Evolutionary conservation across 1,140 invertebrate genomes (phyloP).

Genomic region (Drosophila sp.): DNA sequence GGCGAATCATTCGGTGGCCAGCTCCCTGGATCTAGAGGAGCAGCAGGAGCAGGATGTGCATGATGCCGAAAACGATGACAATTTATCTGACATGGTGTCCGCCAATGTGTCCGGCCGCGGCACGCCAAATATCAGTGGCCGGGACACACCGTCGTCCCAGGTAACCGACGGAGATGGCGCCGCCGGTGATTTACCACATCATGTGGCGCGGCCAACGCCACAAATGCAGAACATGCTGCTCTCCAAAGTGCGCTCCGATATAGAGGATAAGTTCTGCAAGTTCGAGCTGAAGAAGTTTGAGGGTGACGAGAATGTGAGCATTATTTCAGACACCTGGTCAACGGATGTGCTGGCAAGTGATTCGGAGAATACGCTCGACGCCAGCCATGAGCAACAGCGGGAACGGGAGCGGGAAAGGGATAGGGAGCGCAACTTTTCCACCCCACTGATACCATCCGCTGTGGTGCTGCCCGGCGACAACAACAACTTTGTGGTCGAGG

Average conservation of each 20-base stretch:
- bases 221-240: slow-evolving; percentile 86
- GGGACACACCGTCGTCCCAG: slow-evolving; percentile 97
- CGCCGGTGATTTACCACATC: slow-evolving; percentile 65
- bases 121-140: slow-evolving; percentile 90
- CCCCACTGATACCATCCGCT: slow-evolving; percentile 79
- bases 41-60: slow-evolving; percentile 89
- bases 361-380: slow-evolving; percentile 92
- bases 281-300: slow-evolving; percentile 97
- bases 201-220: slow-evolving; percentile 75
- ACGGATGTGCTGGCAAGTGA: slow-evolving; percentile 98
- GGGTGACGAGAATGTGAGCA: slow-evolving; percentile 96
- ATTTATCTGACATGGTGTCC: slow-evolving; percentile 98
- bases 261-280: slow-evolving; percentile 99
- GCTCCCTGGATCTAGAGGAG: slow-evolving; percentile 94
- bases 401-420: slow-evolving; percentile 45
- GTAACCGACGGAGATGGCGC: slow-evolving; percentile 90
- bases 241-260: slow-evolving; percentile 95
- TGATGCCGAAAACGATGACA: slow-evolving; percentile 88
- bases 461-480: slow-evolving; percentile 83
- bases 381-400: slow-evolving; percentile 85
- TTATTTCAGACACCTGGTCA: slow-evolving; percentile 98
- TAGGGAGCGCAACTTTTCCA: slow-evolving; percentile 85
- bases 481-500: slow-evolving; percentile 77
- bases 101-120: slow-evolving; percentile 97
- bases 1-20: slow-evolving; percentile 97